Evolutionary conservation across 2,113 vertebrate species (phyloP).

Genomic region (Trinectes maculatus): DNA sequence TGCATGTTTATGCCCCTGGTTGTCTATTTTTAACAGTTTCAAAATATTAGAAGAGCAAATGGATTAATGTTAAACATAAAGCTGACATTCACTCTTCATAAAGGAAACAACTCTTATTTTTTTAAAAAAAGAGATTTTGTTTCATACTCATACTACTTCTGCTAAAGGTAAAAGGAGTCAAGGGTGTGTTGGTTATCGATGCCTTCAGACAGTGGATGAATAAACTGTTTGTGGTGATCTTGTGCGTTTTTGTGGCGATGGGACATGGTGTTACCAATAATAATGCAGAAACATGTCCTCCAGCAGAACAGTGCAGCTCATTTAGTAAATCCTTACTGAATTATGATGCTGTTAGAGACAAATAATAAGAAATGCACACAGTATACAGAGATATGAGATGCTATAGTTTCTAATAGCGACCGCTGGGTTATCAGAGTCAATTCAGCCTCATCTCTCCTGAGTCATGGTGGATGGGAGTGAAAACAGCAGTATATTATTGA

Average conservation of each 20-base stretch:
- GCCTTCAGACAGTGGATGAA: neutral
- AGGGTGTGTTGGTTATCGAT: too few species aligned
- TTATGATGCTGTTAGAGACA: neutral
- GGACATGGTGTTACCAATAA: neutral
- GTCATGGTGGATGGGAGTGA: constrained; percentile 9
- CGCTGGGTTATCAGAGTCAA: neutral
- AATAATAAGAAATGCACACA: neutral
- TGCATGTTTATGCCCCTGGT: neutral
- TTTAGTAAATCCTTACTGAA: neutral
- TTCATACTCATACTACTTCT: neutral
- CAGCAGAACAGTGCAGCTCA: too few species aligned
- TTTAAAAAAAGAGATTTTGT: neutral
- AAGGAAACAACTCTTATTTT: neutral
- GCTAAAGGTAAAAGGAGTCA: neutral
- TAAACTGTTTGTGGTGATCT: neutral
- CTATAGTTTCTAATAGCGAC: too few species aligned
- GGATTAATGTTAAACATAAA: neutral
- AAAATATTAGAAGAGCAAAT: neutral
- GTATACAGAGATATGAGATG: neutral
- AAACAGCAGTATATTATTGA: neutral
- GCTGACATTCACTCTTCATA: neutral
- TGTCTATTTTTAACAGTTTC: neutral
- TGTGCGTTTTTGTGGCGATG: too few species aligned
- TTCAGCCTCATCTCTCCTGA: neutral
- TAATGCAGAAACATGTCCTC: too few species aligned